Conservation (phyloP, 1,140 invertebrate genomes). For the Drosophila nikananu region DNA sequence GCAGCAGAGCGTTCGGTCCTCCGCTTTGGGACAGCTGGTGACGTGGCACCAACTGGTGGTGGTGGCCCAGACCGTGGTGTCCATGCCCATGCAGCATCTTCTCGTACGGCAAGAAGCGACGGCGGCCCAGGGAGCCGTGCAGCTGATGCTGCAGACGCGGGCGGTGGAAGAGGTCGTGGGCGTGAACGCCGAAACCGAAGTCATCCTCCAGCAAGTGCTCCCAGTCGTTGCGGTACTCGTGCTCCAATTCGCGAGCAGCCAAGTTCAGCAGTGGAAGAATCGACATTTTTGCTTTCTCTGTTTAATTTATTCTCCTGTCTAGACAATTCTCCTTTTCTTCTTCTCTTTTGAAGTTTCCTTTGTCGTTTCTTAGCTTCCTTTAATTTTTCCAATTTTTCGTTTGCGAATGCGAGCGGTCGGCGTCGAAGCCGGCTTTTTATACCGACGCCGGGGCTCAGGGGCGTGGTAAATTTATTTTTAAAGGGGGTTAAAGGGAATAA, state of each 20-base stretch:
- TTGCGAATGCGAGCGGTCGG: conserved; percentile 26
- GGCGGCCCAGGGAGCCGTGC: conserved; percentile 41
- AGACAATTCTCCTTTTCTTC: conserved; percentile 16
- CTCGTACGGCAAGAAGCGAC: conserved; percentile 57
- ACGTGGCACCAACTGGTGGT: conserved; percentile 50
- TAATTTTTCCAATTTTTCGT: conserved; percentile 1
- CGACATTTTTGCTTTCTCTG: conserved; percentile 67
- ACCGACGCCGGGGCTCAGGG: conserved; percentile 45
- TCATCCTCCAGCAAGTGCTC: conserved; percentile 75
- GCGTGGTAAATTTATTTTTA: background rate
- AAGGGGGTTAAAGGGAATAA: background rate
- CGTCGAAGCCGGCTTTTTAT: conserved; percentile 50
- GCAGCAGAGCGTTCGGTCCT: conserved; percentile 49
- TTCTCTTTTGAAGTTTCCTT: background rate
- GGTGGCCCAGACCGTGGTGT: conserved; percentile 20
- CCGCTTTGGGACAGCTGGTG: conserved; percentile 19
- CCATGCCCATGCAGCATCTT: conserved; percentile 25
- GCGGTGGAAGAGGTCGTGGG: conserved; percentile 74
- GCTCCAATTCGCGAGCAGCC: conserved; percentile 76
- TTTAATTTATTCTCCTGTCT: conserved; percentile 22
- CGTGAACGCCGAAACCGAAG: conserved; percentile 80
- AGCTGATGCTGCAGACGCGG: conserved; percentile 57
- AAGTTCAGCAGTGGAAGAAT: conserved; percentile 73
- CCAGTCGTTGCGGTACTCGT: conserved; percentile 50
- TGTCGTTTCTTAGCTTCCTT: background rate